Percentiles rank a stretch among this genome's conserved stretches.
Conservation (phyloP, 2,797 vertebrate genomes). For the Pygocentrus nattereri region DNA sequence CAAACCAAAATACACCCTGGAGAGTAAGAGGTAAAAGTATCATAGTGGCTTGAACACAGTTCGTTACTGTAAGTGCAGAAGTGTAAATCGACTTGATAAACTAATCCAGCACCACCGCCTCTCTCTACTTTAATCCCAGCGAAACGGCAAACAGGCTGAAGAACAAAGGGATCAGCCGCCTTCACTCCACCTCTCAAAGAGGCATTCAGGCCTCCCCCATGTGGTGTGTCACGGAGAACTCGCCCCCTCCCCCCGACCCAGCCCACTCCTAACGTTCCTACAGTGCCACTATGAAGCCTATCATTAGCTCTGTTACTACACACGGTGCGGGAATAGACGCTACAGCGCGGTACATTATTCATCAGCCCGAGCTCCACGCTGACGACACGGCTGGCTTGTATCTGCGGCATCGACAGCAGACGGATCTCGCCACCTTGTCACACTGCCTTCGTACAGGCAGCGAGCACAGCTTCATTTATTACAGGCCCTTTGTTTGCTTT, state of each 20-base stretch:
- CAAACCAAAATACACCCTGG: too few relatives aligned
- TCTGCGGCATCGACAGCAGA: conserved; percentile 16
- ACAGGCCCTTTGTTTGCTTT: conserved; percentile 1
- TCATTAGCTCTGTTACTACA: neutral
- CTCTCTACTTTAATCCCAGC: neutral
- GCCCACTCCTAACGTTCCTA: neutral
- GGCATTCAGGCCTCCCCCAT: conserved; percentile 20
- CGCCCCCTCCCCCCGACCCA: conserved; percentile 15
- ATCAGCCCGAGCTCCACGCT: neutral
- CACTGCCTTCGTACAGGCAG: conserved; percentile 16
- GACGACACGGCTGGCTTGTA: neutral
- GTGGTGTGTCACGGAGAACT: conserved; percentile 25
- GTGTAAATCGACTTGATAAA: conserved; percentile 9
- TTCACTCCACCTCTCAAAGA: conserved; percentile 54
- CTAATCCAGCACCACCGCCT: too few relatives aligned
- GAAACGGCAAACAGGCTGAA: conserved; percentile 21
- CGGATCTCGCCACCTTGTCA: conserved; percentile 29
- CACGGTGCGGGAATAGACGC: neutral
- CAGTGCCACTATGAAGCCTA: neutral
- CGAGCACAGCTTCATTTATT: neutral
- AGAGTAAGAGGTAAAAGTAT: too few relatives aligned
- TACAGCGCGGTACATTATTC: conserved; percentile 26
- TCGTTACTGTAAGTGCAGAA: too few relatives aligned
- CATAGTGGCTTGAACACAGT: too few relatives aligned
- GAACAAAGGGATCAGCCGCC: conserved; percentile 46